Conservation (phyloP, 2,797 vertebrate species). For the Sebastes hubbsi region DNA sequence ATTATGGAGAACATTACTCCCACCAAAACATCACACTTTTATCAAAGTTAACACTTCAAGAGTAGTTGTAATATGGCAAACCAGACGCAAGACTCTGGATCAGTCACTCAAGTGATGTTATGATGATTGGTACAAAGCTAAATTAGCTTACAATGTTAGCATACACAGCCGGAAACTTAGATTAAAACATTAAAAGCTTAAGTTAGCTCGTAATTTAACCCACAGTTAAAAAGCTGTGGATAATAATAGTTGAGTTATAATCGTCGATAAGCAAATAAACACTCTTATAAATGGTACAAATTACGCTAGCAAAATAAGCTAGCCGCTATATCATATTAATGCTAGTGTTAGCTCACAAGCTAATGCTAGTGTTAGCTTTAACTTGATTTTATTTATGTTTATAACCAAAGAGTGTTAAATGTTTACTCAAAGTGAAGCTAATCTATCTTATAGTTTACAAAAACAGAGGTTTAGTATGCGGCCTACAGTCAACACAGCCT, state of each 20-base stretch:
- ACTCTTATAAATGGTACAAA: background rate
- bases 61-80: rapidly evolving
- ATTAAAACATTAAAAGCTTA: background rate
- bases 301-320: background rate
- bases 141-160: background rate
- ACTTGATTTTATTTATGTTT: background rate
- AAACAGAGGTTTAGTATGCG: background rate
- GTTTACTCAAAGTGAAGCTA: background rate
- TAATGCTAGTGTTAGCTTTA: background rate
- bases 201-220: too few species aligned
- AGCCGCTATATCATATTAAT: background rate
- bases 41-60: rapidly evolving
- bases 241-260: too few species aligned
- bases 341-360: background rate
- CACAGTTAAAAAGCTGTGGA: background rate
- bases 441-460: too few species aligned
- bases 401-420: background rate
- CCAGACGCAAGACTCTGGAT: rapidly evolving
- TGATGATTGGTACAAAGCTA: background rate
- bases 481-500: constrained; percentile 9
- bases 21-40: background rate
- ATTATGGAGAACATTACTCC: background rate
- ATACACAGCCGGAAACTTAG: rapidly evolving
- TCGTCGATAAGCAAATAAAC: too few species aligned
- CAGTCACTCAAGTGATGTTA: background rate